Base-by-base conservation (phyloP, 2,113 vertebrate species). In the Progne subis region DNA sequence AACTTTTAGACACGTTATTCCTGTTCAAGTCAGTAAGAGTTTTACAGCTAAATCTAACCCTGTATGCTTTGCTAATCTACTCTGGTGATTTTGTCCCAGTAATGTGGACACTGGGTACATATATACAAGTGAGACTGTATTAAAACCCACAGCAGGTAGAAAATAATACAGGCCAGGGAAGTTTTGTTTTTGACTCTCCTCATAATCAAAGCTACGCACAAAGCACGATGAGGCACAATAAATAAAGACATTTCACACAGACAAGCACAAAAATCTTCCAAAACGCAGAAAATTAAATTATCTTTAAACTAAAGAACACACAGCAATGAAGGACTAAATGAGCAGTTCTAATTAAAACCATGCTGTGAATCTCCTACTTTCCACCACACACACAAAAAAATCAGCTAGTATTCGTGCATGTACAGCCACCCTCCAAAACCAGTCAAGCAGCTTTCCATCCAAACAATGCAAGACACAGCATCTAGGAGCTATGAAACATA, bases 331-430 rank as follows among this genome's bases (percentile, higher is more conserved):
- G 91, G 84, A 69, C 87, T 76, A 95, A 92, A 90, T 78, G 88
- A 95, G 80, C 44, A 12, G 74, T 79, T 94, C 92, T 95, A 93
- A 97, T 96, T 96, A 91, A 97, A 96, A 95, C 90, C 95, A 95
- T 52, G 65, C 94, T 95, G 92, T 15, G 91, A 93, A 93, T 88
- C 88, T 90, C 65, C 60, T 75, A 78, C 87, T 86, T 92, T 92
- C 78, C 93, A 79, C 69, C 63, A 46, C 19, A 37, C 46, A 74
- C 34, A 75, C 49, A 75, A 64, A 32, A 64, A 60, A 84, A 67
- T 4, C 82, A 75, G 52, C 78, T 57, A 64, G 82, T 10, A 49
- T 64, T 69, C 56, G 29, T 68, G 82, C 59, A 31, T n/a, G 41
- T 57, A 63, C 56, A 87, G 50, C 78, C 70, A 86, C 76, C 44